Conservation (phyloP, 2,888 invertebrate species). For the Azorinus chamasolen region DNA sequence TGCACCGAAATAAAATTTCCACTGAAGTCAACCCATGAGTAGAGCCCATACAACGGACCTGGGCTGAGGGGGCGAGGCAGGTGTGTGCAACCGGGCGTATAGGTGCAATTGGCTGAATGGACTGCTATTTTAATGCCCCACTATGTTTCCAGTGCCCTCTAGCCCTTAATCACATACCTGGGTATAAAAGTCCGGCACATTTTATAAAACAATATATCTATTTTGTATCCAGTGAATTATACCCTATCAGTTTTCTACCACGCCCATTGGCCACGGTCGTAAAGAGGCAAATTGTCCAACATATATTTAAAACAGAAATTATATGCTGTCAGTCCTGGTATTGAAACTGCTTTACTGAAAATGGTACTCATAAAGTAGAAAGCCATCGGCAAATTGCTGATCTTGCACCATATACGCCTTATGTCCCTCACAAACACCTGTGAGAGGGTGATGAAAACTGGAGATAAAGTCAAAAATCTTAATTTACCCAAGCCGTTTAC, state of each 20-base stretch:
- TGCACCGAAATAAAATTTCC: constrained; percentile 24
- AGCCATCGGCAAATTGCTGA: constrained; percentile 63
- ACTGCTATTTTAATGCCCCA: constrained; percentile 45
- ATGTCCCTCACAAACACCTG: too few species aligned
- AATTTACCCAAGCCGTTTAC: constrained; percentile 43
- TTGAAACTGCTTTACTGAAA: constrained; percentile 60
- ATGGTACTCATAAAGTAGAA: constrained; percentile 56
- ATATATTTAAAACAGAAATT: constrained; percentile 37
- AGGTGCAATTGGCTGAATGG: constrained; percentile 19
- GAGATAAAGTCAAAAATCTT: constrained; percentile 61
- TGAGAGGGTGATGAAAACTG: constrained; percentile 45
- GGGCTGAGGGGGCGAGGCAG: too few species aligned
- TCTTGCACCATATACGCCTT: constrained; percentile 37
- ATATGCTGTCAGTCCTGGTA: constrained; percentile 58
- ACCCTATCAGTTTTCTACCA: constrained; percentile 44
- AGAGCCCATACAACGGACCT: not conserved
- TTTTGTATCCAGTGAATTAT: constrained; percentile 55
- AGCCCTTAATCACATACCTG: constrained; percentile 56
- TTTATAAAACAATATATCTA: constrained; percentile 60
- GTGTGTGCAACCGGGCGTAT: not conserved
- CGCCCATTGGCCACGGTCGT: constrained; percentile 45
- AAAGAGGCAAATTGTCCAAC: not conserved
- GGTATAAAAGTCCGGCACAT: constrained; percentile 45
- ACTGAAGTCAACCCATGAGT: constrained; percentile 25
- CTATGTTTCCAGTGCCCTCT: constrained; percentile 22